Evolutionary conservation across 2,797 vertebrate genomes (phyloP).

Genomic region (Myotis pilosus): DNA sequence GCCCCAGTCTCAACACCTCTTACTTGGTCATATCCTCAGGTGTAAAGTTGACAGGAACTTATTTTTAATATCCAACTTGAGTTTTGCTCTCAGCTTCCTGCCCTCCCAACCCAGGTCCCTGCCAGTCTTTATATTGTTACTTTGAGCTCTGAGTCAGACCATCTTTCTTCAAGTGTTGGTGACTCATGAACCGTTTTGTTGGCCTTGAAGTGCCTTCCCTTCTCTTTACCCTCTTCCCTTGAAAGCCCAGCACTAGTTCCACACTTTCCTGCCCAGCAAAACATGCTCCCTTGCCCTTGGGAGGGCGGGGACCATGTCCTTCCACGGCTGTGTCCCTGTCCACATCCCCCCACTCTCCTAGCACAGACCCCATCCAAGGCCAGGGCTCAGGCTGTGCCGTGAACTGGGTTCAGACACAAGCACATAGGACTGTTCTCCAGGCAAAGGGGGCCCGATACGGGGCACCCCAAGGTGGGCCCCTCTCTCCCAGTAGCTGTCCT

Average conservation of each 20-base stretch:
- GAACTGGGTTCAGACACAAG: not conserved
- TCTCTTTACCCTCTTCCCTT: not conserved
- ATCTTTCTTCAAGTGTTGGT: not conserved
- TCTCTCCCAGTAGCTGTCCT: not conserved
- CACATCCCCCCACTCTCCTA: accelerated
- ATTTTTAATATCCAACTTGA: not conserved
- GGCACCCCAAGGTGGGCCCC: not conserved
- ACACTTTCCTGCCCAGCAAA: too few relatives aligned
- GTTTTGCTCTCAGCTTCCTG: not conserved
- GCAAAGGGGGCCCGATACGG: accelerated
- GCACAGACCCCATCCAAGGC: not conserved
- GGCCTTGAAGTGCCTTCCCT: not conserved
- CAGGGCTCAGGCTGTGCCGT: not conserved
- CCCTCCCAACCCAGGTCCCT: not conserved
- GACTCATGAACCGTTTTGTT: not conserved
- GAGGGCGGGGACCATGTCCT: not conserved
- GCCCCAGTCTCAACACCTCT: accelerated
- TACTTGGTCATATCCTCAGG: not conserved
- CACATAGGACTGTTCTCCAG: not conserved
- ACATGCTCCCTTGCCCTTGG: not conserved
- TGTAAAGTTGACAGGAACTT: not conserved
- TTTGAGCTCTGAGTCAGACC: not conserved
- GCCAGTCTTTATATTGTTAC: not conserved
- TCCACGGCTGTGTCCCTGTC: not conserved
- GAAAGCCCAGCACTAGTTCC: accelerated